Percentiles rank a stretch among this genome's conserved stretches.
Evolutionary conservation across 2,888 invertebrate genomes (phyloP).

Genomic region (Drosophila lutescens): DNA sequence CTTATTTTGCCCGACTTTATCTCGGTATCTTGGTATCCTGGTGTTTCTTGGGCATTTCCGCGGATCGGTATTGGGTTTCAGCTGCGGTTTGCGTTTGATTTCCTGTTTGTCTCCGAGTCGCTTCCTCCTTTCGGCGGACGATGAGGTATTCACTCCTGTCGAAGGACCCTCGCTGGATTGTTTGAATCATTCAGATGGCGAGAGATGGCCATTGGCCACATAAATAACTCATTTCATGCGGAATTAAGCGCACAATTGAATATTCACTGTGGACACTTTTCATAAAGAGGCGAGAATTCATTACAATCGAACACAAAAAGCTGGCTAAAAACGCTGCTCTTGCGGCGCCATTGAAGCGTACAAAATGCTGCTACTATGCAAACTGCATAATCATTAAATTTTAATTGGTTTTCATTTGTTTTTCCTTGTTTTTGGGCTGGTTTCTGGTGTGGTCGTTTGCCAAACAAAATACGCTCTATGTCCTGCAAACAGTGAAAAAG

Average conservation of each 20-base stretch:
- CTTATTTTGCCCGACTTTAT: constrained; percentile 49
- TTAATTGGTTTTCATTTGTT: constrained; percentile 67
- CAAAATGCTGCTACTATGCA: constrained; percentile 17
- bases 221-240: constrained; percentile 29
- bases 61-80: constrained; percentile 57
- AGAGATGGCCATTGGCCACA: constrained; percentile 12
- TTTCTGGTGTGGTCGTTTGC: constrained; percentile 10
- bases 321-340: constrained; percentile 12
- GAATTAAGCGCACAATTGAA: constrained; percentile 31
- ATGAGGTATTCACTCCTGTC: constrained; percentile 22
- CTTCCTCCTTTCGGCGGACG: constrained; percentile 15
- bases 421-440: constrained; percentile 36
- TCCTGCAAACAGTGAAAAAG: neutral
- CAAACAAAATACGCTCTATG: constrained; percentile 8
- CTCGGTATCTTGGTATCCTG: constrained; percentile 43
- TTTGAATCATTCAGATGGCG: constrained; percentile 17
- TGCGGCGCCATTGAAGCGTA: constrained; percentile 18
- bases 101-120: constrained; percentile 66
- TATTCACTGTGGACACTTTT: constrained; percentile 9
- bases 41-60: constrained; percentile 62
- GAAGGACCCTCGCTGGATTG: constrained; percentile 21
- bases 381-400: constrained; percentile 65
- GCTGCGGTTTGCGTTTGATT: constrained; percentile 68
- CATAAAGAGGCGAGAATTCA: constrained; percentile 10
- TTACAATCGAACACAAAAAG: constrained; percentile 35